Base-by-base conservation (phyloP, 2,797 vertebrate species). In the Danio albolineatus region DNA sequence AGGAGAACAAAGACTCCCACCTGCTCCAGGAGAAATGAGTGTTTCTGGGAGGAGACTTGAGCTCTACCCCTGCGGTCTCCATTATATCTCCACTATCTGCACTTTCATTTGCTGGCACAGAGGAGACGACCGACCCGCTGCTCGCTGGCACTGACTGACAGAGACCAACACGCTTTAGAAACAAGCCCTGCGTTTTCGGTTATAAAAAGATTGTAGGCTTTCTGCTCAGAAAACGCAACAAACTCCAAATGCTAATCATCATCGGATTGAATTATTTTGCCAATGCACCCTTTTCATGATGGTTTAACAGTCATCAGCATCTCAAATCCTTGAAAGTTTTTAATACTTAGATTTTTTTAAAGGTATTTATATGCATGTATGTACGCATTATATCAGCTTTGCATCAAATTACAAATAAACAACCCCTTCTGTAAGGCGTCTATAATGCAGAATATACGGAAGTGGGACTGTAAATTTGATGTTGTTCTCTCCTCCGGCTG, bases 1-100 rank as follows among this genome's bases (percentile, higher is more conserved):
- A 92, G 84, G 88, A 94, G 93, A 94, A 94, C 93, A 94, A 94
- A 93, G 92, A 87, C 89, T 92, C 93, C 93, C 93, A 93, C 93
- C 92, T 93, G 93, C 92, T 94, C 90, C 87, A 92, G 90, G 91
- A 90, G 93, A 95, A 95, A 94, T 90, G 89, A 93, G 90, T 90
- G 89, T 89, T 92, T 93, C 90, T 88, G 84, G 82, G 88, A 93
- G 92, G 91, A 92, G 90, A 82, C 92, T 91, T 89, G 90, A 90
- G 90, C 89, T 89, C 90, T 91, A 91, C 90, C 86, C 86, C 85
- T 83, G 89, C 92, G 91, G 93, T 93, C 92, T 91, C 92, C 92
- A 94, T 93, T 93, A 91, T 93, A 89, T 91, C 90, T 92, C 90
- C 90, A 90, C 89, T 89, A 90, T 90, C 89, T 89, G 92, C 90